phyloP scores from a whole-genome alignment of 2,797 vertebrate genomes.

The Megalops cyprinoides region DNA sequence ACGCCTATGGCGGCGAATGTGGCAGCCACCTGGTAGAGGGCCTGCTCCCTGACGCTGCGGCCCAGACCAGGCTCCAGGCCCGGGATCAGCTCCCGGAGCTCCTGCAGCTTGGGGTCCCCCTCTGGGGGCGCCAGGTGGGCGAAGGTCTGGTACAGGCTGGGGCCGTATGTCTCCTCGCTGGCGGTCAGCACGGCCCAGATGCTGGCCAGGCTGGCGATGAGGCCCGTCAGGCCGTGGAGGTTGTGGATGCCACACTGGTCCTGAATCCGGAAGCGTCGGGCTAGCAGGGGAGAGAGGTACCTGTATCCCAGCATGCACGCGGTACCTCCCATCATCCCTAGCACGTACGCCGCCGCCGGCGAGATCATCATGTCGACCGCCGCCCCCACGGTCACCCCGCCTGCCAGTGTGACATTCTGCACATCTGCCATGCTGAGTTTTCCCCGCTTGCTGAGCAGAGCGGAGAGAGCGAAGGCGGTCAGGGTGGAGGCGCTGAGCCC shows the following conservation, averaged over 20 bases:
- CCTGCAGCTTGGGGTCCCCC: conserved; percentile 64
- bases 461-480: conserved; percentile 72
- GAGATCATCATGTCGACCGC: conserved; percentile 81
- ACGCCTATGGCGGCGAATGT: conserved; percentile 63
- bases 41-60: conserved; percentile 64
- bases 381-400: conserved; percentile 78
- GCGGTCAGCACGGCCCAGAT: conserved; percentile 68
- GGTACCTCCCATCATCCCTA: conserved; percentile 75
- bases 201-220: conserved; percentile 76
- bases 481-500: conserved; percentile 72
- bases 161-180: conserved; percentile 60
- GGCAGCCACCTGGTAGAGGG: conserved; percentile 73
- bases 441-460: conserved; percentile 69
- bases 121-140: conserved; percentile 59
- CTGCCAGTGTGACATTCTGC: conserved; percentile 84
- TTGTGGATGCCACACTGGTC: conserved; percentile 88
- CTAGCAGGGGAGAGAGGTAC: conserved; percentile 77
- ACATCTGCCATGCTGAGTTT: conserved; percentile 78
- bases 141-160: conserved; percentile 71
- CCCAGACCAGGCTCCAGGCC: conserved; percentile 50
- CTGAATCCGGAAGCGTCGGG: conserved; percentile 62
- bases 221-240: conserved; percentile 80
- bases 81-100: conserved; percentile 56
- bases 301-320: conserved; percentile 81
- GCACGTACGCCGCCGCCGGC: conserved; percentile 68